Evolutionary conservation across 2,797 vertebrate genomes (phyloP).

Genomic region (Artibeus jamaicensis): DNA sequence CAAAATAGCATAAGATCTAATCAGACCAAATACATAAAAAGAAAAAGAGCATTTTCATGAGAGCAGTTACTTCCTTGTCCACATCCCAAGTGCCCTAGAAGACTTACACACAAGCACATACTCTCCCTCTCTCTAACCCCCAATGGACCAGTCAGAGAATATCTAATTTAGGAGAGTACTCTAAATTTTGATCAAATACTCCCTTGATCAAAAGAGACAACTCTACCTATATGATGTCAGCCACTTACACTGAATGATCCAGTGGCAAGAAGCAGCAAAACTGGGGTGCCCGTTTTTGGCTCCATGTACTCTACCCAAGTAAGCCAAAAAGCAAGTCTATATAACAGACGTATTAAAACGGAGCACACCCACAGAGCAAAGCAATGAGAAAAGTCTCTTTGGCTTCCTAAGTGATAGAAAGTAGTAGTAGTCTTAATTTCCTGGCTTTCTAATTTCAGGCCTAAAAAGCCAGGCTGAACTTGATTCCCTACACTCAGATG

Average conservation of each 20-base stretch:
- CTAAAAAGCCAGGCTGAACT: neutral
- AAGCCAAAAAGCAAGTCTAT: slow-evolving; percentile 11
- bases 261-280: neutral
- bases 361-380: neutral
- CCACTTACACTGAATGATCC: neutral
- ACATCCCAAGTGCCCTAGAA: neutral
- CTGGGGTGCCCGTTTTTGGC: neutral
- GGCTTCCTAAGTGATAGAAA: neutral
- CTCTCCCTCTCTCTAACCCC: neutral
- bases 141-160: neutral
- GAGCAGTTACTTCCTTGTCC: neutral
- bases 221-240: neutral
- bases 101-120: neutral
- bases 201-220: neutral
- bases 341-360: slow-evolving; percentile 39
- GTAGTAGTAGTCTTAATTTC: neutral
- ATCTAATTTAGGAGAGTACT: neutral
- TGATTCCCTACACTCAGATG: neutral
- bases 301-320: neutral
- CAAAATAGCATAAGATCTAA: neutral
- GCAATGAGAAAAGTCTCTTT: neutral
- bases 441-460: slow-evolving; percentile 21
- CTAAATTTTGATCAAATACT: neutral
- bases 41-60: slow-evolving; percentile 8
- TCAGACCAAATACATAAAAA: slow-evolving; percentile 25